Conservation (phyloP, 2,888 invertebrate species). For the Polietes domitor region DNA sequence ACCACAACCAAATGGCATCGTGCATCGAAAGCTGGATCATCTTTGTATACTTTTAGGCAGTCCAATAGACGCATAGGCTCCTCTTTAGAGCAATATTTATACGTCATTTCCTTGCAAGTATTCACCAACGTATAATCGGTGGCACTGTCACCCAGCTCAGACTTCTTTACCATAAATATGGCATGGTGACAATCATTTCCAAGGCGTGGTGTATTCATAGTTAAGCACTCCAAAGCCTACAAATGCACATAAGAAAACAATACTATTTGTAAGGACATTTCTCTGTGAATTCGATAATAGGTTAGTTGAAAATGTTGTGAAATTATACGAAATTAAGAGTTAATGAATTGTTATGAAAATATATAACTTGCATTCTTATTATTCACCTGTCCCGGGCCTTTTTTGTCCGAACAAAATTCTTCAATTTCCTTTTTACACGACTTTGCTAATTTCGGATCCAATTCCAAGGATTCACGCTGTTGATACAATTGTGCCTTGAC, state of each 20-base stretch:
- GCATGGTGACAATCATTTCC: slow-evolving; percentile 88
- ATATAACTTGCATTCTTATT: slow-evolving; percentile 73
- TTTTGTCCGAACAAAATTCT: slow-evolving; percentile 86
- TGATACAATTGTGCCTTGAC: slow-evolving; percentile 94
- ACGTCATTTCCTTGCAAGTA: slow-evolving; percentile 92
- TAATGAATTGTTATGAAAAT: slow-evolving; percentile 47
- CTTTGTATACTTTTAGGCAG: slow-evolving; percentile 90
- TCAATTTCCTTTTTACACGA: slow-evolving; percentile 91
- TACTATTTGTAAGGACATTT: no score
- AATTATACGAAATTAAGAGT: not conserved
- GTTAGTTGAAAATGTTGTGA: slow-evolving; percentile 39
- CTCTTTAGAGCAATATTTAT: slow-evolving; percentile 89
- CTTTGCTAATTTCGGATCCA: slow-evolving; percentile 91
- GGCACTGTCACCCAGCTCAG: slow-evolving; percentile 92
- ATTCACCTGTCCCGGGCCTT: slow-evolving; percentile 84
- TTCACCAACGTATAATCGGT: slow-evolving; percentile 92
- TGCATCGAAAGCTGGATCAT: slow-evolving; percentile 89
- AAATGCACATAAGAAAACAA: slow-evolving; percentile 69
- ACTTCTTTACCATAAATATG: slow-evolving; percentile 91
- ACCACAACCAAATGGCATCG: slow-evolving; percentile 92
- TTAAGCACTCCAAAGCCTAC: slow-evolving; percentile 91
- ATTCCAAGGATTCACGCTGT: slow-evolving; percentile 92
- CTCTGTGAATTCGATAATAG: not conserved
- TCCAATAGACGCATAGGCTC: slow-evolving; percentile 87
- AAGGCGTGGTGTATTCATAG: slow-evolving; percentile 84